A percentile compares a stretch with the other conserved stretches of the same genome.
phyloP scores from a whole-genome alignment of 2,797 vertebrate genomes.

The Champsocephalus gunnari region DNA sequence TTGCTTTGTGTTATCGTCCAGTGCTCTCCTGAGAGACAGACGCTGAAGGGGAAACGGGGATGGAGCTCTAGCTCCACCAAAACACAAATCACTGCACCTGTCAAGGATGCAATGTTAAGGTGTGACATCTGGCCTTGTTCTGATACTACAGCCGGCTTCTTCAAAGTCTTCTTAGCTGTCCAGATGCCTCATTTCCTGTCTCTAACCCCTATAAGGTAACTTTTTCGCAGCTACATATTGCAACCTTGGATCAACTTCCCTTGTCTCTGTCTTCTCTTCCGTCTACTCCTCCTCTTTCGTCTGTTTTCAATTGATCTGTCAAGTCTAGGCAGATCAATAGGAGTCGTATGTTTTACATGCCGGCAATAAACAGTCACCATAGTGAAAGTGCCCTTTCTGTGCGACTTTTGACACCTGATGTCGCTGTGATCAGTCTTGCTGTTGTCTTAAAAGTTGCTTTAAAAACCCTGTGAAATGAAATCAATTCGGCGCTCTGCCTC shows the following conservation, averaged over 20 bases:
- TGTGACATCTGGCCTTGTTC: constrained; percentile 64
- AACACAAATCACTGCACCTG: constrained; percentile 70
- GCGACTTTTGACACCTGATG: constrained; percentile 38
- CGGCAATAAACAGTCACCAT: constrained; percentile 52
- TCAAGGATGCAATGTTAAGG: constrained; percentile 50
- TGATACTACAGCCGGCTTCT: constrained; percentile 39
- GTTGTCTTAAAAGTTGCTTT: constrained; percentile 58
- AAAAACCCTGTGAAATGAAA: constrained; percentile 60
- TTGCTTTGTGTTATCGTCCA: constrained; percentile 72
- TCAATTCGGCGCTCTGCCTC: constrained; percentile 55
- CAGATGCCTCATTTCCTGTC: constrained; percentile 33
- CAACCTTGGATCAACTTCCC: constrained; percentile 1
- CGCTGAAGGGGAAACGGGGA: constrained; percentile 59
- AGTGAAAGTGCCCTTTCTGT: constrained; percentile 23
- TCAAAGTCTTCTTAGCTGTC: constrained; percentile 40
- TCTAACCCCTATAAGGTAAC: constrained; percentile 25
- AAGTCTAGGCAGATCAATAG: constrained; percentile 65
- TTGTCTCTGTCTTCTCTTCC: background rate
- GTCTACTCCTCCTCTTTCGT: constrained; percentile 7
- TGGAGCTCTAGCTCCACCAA: constrained; percentile 57
- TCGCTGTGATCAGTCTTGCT: constrained; percentile 68
- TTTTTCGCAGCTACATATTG: constrained; percentile 12
- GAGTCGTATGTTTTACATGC: constrained; percentile 65
- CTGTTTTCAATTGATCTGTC: constrained; percentile 66
- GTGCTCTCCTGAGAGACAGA: constrained; percentile 63